Base-by-base conservation (phyloP, 2,113 vertebrate genomes). In the Trinectes maculatus region DNA sequence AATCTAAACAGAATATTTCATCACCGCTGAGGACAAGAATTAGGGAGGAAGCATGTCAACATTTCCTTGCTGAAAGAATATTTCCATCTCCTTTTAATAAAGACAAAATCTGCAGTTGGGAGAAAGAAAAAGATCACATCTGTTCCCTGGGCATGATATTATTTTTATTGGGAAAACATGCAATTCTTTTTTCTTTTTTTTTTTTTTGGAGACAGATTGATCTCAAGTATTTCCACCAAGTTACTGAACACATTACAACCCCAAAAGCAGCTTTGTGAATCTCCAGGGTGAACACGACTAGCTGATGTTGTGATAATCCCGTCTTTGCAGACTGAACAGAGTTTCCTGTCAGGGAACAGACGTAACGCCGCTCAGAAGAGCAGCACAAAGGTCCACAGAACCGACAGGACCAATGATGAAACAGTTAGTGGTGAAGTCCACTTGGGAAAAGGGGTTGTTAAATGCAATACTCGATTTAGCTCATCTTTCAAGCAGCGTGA, bases 1-100 rank as follows among this genome's bases (percentile, higher is more conserved):
- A 85, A 75, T 66, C 43, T 54, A 62, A 83, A 78, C 74, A 57
- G 64, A 74, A 73, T 72, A 85, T 89, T 87, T 85, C 78, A 86
- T 90, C 87, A 85, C 40, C n/a, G 18, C 66, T 48, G 63, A 63
- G 80, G 57, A 74, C 79, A 72, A 39, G 31, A 85, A 87, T 83
- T 69, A 77, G 42, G 43, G 18, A 4, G 56, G 13, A 36, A 68
- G 77, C 6, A 4, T 69, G 82, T 80, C 76, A 60, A 43, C 53
- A 39, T 53, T 74, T 76, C 48, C 29, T 63, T 2, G 8, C 59
- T 62, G 49, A 77, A 68, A 60, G 44, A 79, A 76, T 55, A 53
- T 47, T 59, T 74, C 70, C 60, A 54, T 49, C 58, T 71, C 29
- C 22, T 63, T 84, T 74, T 77, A 60, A 79, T 71, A 57, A 57